Base-by-base conservation (phyloP, 2,888 invertebrate species). In the Athalia cordata region DNA sequence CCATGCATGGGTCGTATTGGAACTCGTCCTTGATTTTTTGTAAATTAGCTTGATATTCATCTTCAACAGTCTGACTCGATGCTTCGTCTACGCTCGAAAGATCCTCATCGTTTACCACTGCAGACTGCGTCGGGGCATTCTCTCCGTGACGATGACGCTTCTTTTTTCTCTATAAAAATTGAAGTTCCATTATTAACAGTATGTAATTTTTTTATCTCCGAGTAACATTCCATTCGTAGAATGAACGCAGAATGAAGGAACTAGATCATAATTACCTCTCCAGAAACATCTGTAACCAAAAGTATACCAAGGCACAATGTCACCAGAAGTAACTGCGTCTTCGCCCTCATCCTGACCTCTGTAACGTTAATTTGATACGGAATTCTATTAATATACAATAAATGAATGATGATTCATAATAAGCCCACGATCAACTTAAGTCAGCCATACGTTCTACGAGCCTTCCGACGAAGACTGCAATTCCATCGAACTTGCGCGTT, bases 1-100 rank as follows among this genome's bases (percentile, higher is more conserved):
- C 94, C 85, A 94, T 92, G 90, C 99, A 99, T 11, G 96, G 96
- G 91, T 98, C 97, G 91, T 86, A 79, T 80, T 89, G 81, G 29
- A 82, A 77, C 11, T 82, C 77, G 55, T 83, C 82, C 52, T 80
- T 29, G 29, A 29, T 29, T 29, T 81, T 13, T 83, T 81, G 55
- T 79, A 57, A 66, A 80, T 79, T 80, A 80, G 72, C 79, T 78
- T 82, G 81, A 65, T 82, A 81, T 74, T 80, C 80, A 72, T 68
- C 79, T 78, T 82, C 82, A 29, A 29, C 29, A 29, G 29, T 29
- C 67, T 85, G 83, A 52, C 70, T 74, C 57, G 80, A 82, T 70
- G 81, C 80, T 79, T 85, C 82, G 55, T 81, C 77, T 83, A 80
- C 76, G 80, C 77, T 87, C 85, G 29, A 29, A 29, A 78, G 79